Base-by-base conservation (phyloP, 2,113 vertebrate genomes). In the Erythrocercus mccallii region DNA sequence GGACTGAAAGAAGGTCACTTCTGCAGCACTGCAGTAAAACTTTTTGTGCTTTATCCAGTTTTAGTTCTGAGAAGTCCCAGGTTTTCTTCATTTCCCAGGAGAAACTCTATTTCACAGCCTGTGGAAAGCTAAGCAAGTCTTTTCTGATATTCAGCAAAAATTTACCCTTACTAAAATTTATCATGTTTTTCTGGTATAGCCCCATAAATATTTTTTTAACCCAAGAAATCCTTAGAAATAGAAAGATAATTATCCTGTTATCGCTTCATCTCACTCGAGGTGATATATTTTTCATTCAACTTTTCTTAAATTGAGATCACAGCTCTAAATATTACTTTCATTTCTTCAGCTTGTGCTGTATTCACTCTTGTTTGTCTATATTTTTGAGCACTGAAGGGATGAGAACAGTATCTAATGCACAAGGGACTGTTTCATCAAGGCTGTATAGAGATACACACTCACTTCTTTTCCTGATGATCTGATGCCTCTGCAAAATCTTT, bases 401-500 rank as follows among this genome's bases (percentile, higher is more conserved):
- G 76, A 58, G 70, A 76, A 50, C 15, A n/a, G 25, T 69, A 66
- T 62, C 50, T 54, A 77, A 94, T 47, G 19, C 89, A 76, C 73
- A 69, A 72, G 45, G 38, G 84, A 81, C 58, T 44, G 19, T 58
- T 90, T 92, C 80, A 82, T 92, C 89, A 93, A 77, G 95, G 54
- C 48, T 76, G 19, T 47, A 9, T 22, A 69, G 61, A 69, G 37
- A 80, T 48, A 77, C 1, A 58, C 33, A 16, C 37, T 82, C 1
- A 0, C 7, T 50, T 91, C 78, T 69, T 78, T 93, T 87, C 50
- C 81, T 70, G 54, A 44, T 65, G 23, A 91, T 87, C 58, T 87
- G 73, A 85, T 85, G 54, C 31, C 62, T 94, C 70, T 82, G 90
- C 57, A 82, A 85, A 91, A 88, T 93, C 87, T 85, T 88, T 71